Conservation (phyloP, 1,140 invertebrate genomes). For the Chrysopa pallens region DNA sequence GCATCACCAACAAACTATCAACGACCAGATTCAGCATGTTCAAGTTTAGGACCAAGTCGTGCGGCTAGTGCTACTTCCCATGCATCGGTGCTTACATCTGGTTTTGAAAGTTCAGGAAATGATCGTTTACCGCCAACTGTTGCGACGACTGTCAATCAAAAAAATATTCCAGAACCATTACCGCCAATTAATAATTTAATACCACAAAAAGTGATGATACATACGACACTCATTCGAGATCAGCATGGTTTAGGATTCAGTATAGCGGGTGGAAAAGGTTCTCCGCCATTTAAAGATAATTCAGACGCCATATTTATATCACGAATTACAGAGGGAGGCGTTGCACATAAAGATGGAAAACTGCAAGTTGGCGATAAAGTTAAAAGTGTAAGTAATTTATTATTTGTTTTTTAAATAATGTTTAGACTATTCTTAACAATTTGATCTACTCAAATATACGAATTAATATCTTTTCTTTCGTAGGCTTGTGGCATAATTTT, state of each 20-base stretch:
- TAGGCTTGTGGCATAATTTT: too few relatives aligned
- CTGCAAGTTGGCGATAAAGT: conserved; percentile 84
- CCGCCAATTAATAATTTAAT: conserved; percentile 17
- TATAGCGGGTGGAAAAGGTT: conserved; percentile 86
- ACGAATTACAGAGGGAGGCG: conserved; percentile 78
- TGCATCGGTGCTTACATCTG: conserved; percentile 22
- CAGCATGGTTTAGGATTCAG: conserved; percentile 82
- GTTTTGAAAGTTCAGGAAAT: conserved; percentile 25
- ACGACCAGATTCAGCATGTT: conserved; percentile 29
- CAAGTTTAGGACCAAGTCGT: conserved; percentile 31
- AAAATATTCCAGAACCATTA: conserved; percentile 7
- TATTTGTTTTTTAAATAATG: too few relatives aligned
- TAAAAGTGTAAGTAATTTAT: conserved; percentile 52
- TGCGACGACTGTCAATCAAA: background rate
- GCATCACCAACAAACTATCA: conserved; percentile 6
- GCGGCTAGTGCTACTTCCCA: conserved; percentile 32
- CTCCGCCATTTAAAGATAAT: conserved; percentile 57
- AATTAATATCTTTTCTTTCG: too few relatives aligned
- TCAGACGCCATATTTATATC: conserved; percentile 82
- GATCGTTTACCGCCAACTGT: background rate
- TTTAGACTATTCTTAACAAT: too few relatives aligned
- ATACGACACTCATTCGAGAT: conserved; percentile 79
- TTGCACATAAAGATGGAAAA: conserved; percentile 84
- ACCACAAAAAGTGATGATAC: conserved; percentile 50
- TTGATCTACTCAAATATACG: too few relatives aligned